A percentile compares a stretch with the other conserved stretches of the same genome.
Conservation (phyloP, 2,888 invertebrate species). For the Tyria jacobaeae region DNA sequence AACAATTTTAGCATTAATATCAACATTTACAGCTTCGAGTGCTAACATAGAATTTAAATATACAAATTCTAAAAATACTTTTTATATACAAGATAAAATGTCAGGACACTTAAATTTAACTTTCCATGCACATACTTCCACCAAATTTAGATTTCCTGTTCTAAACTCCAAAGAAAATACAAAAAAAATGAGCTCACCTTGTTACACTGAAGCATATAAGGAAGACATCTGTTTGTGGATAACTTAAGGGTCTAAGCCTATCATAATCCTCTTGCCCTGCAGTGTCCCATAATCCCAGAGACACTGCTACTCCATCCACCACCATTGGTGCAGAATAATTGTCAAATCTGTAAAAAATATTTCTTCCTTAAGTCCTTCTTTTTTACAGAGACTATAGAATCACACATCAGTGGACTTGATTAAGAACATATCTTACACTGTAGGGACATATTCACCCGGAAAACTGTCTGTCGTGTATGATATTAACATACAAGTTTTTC, state of each 20-base stretch:
- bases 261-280: slow-evolving; percentile 99
- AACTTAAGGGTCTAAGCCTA: slow-evolving; percentile 97
- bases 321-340: slow-evolving; percentile 99
- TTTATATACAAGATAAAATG: too few species aligned
- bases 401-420: slow-evolving; percentile 23
- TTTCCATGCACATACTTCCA: too few species aligned
- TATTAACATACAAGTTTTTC: slow-evolving; percentile 97
- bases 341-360: slow-evolving; percentile 91
- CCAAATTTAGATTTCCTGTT: too few species aligned
- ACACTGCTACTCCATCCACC: slow-evolving; percentile 98
- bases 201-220: slow-evolving; percentile 99
- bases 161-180: neutral
- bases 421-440: slow-evolving; percentile 90
- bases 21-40: neutral
- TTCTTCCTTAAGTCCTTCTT: slow-evolving; percentile 7
- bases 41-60: neutral
- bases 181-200: slow-evolving; percentile 65
- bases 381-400: slow-evolving; percentile 15
- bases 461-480: slow-evolving; percentile 97
- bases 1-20: neutral
- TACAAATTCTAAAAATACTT: neutral
- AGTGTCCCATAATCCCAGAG: slow-evolving; percentile 99
- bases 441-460: slow-evolving; percentile 97
- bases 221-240: slow-evolving; percentile 99
- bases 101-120: too few species aligned